Evolutionary conservation across 2,888 invertebrate species (phyloP).

Genomic region (Caenorhabditis sp.): DNA sequence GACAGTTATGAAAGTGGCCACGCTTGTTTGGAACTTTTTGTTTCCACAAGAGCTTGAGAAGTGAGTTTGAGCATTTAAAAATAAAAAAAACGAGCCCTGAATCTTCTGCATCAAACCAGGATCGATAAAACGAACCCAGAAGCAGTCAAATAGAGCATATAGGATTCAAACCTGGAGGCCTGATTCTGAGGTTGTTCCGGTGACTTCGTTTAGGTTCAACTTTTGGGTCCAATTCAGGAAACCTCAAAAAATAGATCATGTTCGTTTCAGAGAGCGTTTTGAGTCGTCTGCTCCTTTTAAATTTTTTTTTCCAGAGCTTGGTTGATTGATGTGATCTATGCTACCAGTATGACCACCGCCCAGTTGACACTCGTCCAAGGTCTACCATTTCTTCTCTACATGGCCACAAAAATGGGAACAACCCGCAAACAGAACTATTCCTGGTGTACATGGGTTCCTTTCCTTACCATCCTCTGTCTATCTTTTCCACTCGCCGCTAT

Average conservation of each 20-base stretch:
- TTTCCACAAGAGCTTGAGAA: constrained; percentile 29
- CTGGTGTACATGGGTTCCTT: constrained; percentile 41
- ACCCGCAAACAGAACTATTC: constrained; percentile 38
- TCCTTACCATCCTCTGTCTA: constrained; percentile 20
- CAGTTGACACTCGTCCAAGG: constrained; percentile 35
- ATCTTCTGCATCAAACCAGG: too few species aligned
- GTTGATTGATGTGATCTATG: constrained; percentile 35
- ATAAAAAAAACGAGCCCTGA: neutral
- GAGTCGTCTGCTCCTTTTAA: too few species aligned
- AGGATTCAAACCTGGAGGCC: too few species aligned
- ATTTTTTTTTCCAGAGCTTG: constrained; percentile 10
- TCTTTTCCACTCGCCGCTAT: constrained; percentile 31
- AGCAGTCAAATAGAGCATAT: too few species aligned
- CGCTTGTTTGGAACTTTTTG: constrained; percentile 20
- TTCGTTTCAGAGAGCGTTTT: too few species aligned
- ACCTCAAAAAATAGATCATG: too few species aligned
- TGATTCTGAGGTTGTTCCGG: too few species aligned
- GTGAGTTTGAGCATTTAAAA: too few species aligned
- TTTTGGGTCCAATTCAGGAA: too few species aligned
- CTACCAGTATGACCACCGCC: constrained; percentile 28
- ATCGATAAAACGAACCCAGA: too few species aligned
- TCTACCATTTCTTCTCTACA: constrained; percentile 36
- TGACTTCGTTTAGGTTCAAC: too few species aligned
- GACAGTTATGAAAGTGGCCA: constrained; percentile 38
- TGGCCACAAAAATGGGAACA: constrained; percentile 40